Conservation (phyloP, 2,888 invertebrate genomes). For the Neoaliturus tenellus region DNA sequence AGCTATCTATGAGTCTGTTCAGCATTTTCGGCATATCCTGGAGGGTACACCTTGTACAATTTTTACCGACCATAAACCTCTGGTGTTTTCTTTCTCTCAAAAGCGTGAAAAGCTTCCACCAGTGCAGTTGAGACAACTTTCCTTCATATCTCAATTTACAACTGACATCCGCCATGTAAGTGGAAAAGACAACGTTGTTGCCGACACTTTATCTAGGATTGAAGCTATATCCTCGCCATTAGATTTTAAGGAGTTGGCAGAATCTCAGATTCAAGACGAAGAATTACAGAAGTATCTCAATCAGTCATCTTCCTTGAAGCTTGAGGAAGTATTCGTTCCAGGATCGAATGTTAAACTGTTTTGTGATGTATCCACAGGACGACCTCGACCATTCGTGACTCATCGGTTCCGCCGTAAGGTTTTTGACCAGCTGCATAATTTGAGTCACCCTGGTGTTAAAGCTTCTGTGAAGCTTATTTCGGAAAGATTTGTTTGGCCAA, state of each 20-base stretch:
- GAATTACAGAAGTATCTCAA: not conserved
- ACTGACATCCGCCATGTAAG: not conserved
- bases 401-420: not conserved
- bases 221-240: not conserved
- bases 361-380: not conserved
- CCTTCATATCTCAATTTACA: not conserved
- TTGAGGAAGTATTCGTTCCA: not conserved
- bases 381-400: not conserved
- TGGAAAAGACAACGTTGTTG: not conserved
- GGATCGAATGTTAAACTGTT: not conserved
- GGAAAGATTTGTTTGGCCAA: not conserved
- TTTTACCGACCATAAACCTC: conserved; percentile 49
- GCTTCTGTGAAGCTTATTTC: not conserved
- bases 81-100: conserved; percentile 53
- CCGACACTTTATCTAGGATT: not conserved
- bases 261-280: not conserved
- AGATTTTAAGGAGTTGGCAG: not conserved
- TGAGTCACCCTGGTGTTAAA: not conserved
- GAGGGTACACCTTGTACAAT: conserved; percentile 47
- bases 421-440: not conserved
- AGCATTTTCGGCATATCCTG: conserved; percentile 33
- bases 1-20: not conserved
- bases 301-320: not conserved
- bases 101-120: conserved; percentile 16
- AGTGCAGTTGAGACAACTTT: not conserved